Evolutionary conservation across 2,888 invertebrate genomes (phyloP), one percentile per base, ranked within the genome.

Genomic region (Acleris cristana): DNA sequence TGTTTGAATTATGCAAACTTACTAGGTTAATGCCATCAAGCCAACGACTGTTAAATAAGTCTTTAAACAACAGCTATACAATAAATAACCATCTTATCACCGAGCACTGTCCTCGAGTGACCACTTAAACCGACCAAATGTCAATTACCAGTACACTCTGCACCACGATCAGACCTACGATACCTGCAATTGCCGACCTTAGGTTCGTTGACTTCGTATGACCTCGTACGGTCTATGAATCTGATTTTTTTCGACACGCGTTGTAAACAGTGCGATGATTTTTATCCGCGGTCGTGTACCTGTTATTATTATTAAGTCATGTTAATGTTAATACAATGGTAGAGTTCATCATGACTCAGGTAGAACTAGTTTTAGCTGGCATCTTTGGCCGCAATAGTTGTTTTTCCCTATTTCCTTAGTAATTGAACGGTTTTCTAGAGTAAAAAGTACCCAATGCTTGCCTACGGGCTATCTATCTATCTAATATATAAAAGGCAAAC

Each of bases 151-250:
- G 56, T 66, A 53, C 56, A 34, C 45, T 56, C 19, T 6, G 51
- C 14, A 52, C 30, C 21, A 26, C 30, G 26, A 7, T n/a, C 21
- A 26, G 61, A 53, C 56, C 66, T 45, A 16, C 52, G 52, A 26
- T 61, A 56, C 61, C 66, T 62, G 66, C 45, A 65, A 34, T 54
- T 77, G 76, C 71, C 81, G 83, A 84, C 84, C 83, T 82, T 79
- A 59, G 70, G 81, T 76, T 80, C 81, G 64, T 68, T 63, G 83
- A 77, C 83, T 74, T 68, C 48, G 18, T 19, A 18, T 73, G 79
- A 71, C 80, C 78, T 81, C 79, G 74, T 73, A 74, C 56, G 52
- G 61, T 30, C 45, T 45, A 62, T 56, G 56, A 66, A 52, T 66
- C 10, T n/a, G 51, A 34, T 58, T 61, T 66, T 65, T 66, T 66